These are phyloP conservation scores for Actias luna DNA, from an alignment of 2,888 invertebrate genomes.

Conservation along the genomic window DNA sequence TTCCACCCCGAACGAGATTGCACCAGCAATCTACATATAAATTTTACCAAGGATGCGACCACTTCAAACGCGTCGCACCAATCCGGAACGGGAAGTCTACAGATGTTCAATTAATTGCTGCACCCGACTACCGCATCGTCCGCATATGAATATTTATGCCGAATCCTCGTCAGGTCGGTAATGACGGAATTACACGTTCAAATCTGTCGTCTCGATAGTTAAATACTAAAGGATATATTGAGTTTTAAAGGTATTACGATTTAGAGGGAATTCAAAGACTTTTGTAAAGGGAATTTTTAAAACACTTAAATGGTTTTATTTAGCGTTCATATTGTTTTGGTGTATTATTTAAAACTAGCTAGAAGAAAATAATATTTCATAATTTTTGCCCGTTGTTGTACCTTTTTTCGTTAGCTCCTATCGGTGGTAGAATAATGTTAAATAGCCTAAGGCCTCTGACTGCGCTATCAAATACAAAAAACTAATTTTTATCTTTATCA, in stretches of 20 bases:
- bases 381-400: too few species aligned
- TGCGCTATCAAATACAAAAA: too few species aligned
- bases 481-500: too few species aligned
- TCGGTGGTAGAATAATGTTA: too few species aligned
- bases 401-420: too few species aligned
- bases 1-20: background rate
- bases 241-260: background rate
- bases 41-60: conserved; percentile 7
- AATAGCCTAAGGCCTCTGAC: too few species aligned
- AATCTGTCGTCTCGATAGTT: conserved; percentile 12
- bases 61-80: conserved; percentile 12
- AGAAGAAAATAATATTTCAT: too few species aligned
- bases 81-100: conserved; percentile 13
- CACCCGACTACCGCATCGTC: conserved; percentile 20
- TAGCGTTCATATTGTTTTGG: background rate
- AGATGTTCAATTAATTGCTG: conserved; percentile 43
- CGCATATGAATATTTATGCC: conserved; percentile 41
- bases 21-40: background rate
- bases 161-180: conserved; percentile 19
- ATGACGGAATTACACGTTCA: conserved; percentile 11
- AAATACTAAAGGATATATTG: background rate
- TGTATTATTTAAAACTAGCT: too few species aligned
- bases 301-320: background rate
- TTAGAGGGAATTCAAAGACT: background rate
- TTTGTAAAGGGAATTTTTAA: background rate